Evolutionary conservation across 2,888 invertebrate species (phyloP).

Genomic region (Clusia tigrina): DNA sequence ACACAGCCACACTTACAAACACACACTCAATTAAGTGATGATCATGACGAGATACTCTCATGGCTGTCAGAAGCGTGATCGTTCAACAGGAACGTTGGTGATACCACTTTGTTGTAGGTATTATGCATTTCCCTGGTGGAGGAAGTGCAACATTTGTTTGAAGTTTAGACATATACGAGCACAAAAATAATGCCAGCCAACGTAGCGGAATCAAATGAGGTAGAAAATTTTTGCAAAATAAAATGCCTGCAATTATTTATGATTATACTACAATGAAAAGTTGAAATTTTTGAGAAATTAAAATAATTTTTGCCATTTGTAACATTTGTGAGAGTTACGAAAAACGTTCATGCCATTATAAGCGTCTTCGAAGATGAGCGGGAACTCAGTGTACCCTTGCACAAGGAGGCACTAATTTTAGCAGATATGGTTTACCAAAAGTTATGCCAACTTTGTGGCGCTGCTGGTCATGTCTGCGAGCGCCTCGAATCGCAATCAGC

Average conservation of each 20-base stretch:
- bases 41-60: conserved; percentile 33
- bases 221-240: not conserved
- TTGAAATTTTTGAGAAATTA: not conserved
- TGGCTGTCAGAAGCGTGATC: conserved; percentile 37
- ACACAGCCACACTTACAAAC: no score
- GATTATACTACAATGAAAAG: not conserved
- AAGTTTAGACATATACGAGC: conserved; percentile 33
- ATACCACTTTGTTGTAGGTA: conserved; percentile 17
- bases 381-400: no score
- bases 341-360: not conserved
- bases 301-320: not conserved
- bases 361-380: no score
- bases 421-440: not conserved
- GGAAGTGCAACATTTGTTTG: conserved; percentile 53
- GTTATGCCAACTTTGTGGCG: no score
- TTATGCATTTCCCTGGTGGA: not conserved
- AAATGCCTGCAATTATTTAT: conserved; percentile 4
- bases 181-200: conserved; percentile 4
- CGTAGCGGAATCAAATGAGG: not conserved
- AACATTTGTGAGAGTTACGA: not conserved
- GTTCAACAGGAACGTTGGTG: conserved; percentile 26
- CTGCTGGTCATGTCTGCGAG: not conserved
- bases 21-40: no score
- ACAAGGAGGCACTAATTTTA: not conserved
- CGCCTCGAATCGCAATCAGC: not conserved